Evolutionary conservation across 2,888 invertebrate species (phyloP), one percentile per base, ranked within the genome.

Genomic region (Cephonodes hylas): DNA sequence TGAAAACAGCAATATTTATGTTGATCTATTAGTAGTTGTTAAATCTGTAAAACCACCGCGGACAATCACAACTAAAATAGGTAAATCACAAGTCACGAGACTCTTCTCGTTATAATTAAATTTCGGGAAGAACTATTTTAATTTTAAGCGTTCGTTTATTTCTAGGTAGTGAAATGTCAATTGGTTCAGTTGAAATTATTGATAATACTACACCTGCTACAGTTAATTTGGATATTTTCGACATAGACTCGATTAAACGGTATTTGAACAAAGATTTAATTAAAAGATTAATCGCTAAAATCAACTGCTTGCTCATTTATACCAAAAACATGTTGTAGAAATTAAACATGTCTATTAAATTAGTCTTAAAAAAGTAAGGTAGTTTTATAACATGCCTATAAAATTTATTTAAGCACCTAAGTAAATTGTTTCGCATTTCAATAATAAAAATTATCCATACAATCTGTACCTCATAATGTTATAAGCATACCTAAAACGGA

Each of bases 21-120:
- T 96, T 3, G 96, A 96, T 83, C 83, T 96, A 53, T 84, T 97
- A 58, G 96, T 95, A 0, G 94, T 94, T 7, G 94, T 97, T 0
- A 94, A 94, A 70, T 87, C 93, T 34, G 86, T 96, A 10, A 94
- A 94, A 57, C 93, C 94, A n/a, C 85, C 93, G 3, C 94, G 94
- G 73, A 91, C 93, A 18, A 92, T 96, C 10, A 94, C 92, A 66
- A 94, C 94, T 0, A 94, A 93, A 84, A 81, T 91, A 67, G 95
- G 95, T 76, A 76, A 53, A 15, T 15, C 7, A 27, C 25, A 20
- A 20, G 22, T 3, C 10, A n/a, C n/a, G n/a, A n/a, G n/a, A n/a
- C n/a, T n/a, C n/a, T n/a, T 45, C 22, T 20, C 0, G 20, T 10
- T 18, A 44, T 8, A 20, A 20, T 59, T 18, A 5, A 6, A 25